phyloP scores from a whole-genome alignment of 2,888 invertebrate genomes.

The Quadroppia sp. region DNA sequence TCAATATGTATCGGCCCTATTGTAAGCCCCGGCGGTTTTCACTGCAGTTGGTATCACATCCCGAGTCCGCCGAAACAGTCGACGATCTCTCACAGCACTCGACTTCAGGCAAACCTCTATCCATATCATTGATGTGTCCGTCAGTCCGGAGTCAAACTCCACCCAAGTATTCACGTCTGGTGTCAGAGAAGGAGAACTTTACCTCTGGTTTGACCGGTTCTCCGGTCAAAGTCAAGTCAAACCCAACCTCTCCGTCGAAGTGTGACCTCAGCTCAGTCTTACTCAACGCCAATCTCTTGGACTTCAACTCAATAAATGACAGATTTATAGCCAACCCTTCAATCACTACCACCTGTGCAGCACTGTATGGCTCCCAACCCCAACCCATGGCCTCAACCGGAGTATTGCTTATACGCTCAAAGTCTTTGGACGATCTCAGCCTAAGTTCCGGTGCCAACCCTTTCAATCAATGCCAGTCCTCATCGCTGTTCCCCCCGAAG shows the following conservation, averaged over 20 bases:
- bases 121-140: neutral
- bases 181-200: slow-evolving; percentile 28
- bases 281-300: neutral
- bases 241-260: slow-evolving; percentile 33
- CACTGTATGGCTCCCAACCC: neutral
- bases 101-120: neutral
- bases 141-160: slow-evolving; percentile 19
- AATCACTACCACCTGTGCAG: too few species aligned
- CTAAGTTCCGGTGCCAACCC: slow-evolving; percentile 9
- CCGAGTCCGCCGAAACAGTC: slow-evolving; percentile 2
- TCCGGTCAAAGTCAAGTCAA: slow-evolving; percentile 27
- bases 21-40: slow-evolving; percentile 27
- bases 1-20: slow-evolving; percentile 30
- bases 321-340: neutral
- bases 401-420: slow-evolving; percentile 33
- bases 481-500: neutral
- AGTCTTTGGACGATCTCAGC: slow-evolving; percentile 34
- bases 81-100: slow-evolving; percentile 19
- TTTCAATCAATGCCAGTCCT: neutral
- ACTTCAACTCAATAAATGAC: slow-evolving; percentile 18
- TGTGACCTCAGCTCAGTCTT: slow-evolving; percentile 21
- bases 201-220: neutral
- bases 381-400: slow-evolving; percentile 24
- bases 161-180: slow-evolving; percentile 23
- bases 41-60: slow-evolving; percentile 27